phyloP scores from a whole-genome alignment of 1,140 invertebrate genomes.

The Bombus cullumanus region DNA sequence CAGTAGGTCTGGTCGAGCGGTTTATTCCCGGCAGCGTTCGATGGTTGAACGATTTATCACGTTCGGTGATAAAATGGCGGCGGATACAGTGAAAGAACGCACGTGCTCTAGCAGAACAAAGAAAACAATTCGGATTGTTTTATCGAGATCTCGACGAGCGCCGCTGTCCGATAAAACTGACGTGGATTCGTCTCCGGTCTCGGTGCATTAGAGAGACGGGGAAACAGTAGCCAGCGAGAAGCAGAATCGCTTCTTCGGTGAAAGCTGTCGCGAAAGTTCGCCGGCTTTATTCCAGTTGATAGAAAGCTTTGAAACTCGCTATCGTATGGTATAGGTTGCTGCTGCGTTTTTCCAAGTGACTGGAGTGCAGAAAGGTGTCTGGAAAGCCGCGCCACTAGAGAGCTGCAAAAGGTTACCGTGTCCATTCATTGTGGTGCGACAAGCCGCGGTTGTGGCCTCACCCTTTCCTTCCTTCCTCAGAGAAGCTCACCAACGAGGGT shows the following conservation, averaged over 20 bases:
- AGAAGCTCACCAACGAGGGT: conserved; percentile 5
- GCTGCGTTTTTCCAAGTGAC: conserved; percentile 38
- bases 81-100: too few relatives aligned
- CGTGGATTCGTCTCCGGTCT: neutral
- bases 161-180: neutral
- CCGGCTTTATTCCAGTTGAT: neutral
- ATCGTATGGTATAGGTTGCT: neutral
- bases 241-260: neutral
- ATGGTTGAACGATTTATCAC: neutral
- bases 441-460: neutral
- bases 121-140: neutral
- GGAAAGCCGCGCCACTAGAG: conserved; percentile 28
- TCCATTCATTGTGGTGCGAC: conserved; percentile 34
- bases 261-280: conserved; percentile 38
- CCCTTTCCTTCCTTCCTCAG: neutral
- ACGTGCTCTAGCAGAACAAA: neutral
- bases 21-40: too few relatives aligned
- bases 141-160: neutral
- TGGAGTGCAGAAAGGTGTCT: conserved; percentile 24
- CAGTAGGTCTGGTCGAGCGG: too few relatives aligned
- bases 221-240: neutral
- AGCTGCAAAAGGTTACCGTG: conserved; percentile 43
- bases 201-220: neutral
- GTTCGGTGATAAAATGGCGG: neutral
- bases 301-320: conserved; percentile 21